A percentile compares a stretch with the other conserved stretches of the same genome.
Evolutionary conservation across 2,888 invertebrate genomes (phyloP).

Genomic region (Sthenelais limicola): DNA sequence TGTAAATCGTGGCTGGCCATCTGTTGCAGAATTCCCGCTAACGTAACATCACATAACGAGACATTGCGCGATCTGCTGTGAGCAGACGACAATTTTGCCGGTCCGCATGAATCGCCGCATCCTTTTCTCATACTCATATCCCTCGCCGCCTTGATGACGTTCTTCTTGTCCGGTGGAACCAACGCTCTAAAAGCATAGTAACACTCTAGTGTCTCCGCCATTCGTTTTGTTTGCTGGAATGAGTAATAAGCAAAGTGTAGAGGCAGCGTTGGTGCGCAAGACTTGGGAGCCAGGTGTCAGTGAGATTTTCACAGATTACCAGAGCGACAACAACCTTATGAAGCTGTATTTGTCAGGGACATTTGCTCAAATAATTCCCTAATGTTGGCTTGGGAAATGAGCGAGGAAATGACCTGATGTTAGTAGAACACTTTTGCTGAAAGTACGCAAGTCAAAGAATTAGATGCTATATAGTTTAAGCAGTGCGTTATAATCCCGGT

Average conservation of each 20-base stretch:
- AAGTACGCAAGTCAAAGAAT: too few relatives aligned
- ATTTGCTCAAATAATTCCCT: too few relatives aligned
- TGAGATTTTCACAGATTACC: too few relatives aligned
- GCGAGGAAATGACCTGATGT: too few relatives aligned
- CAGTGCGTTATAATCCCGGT: too few relatives aligned
- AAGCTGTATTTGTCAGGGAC: too few relatives aligned
- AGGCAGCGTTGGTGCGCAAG: too few relatives aligned
- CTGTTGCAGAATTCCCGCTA: conserved; percentile 15
- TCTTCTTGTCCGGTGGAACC: neutral
- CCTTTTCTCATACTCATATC: neutral
- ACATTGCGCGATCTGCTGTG: neutral
- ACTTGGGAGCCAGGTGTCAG: too few relatives aligned
- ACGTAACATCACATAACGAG: conserved; percentile 1
- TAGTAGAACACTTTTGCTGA: too few relatives aligned
- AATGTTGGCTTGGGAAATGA: too few relatives aligned
- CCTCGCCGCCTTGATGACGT: neutral
- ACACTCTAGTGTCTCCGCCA: conserved; percentile 11
- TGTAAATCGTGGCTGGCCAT: neutral
- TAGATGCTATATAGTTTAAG: too few relatives aligned
- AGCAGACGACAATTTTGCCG: neutral
- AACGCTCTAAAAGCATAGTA: neutral
- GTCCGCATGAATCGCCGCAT: neutral
- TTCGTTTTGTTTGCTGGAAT: conserved; percentile 27
- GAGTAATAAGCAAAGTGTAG: conserved; percentile 25
- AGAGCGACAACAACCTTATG: too few relatives aligned